Conservation (phyloP, 2,797 vertebrate genomes). For the Lithobates pipiens region DNA sequence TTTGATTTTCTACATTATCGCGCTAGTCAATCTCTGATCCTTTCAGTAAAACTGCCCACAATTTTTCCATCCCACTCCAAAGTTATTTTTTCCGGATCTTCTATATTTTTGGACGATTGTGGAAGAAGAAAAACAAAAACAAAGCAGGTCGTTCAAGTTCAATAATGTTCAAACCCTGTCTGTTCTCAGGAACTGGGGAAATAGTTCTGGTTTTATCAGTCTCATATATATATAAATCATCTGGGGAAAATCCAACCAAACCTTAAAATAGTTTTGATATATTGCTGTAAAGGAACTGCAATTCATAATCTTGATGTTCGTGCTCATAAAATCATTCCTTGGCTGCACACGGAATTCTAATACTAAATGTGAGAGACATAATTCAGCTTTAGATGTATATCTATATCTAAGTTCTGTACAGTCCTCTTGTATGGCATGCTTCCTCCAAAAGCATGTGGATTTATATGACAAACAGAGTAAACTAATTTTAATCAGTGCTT, state of each 20-base stretch:
- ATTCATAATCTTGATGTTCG: no score
- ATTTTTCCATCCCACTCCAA: conserved; percentile 12
- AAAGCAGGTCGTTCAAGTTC: conserved; percentile 9
- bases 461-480: no score
- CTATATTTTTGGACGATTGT: background rate
- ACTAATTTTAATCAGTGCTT: no score
- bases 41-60: background rate
- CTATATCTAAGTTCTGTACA: no score
- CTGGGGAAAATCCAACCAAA: background rate
- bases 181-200: conserved; percentile 24
- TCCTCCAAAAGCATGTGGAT: no score
- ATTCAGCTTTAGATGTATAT: no score
- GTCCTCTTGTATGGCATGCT: no score
- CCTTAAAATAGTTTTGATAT: background rate
- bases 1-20: background rate
- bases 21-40: background rate
- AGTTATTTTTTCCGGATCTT: background rate
- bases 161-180: background rate
- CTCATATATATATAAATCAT: background rate
- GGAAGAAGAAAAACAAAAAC: conserved; percentile 5
- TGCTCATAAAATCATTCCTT: no score
- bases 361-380: no score
- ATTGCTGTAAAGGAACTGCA: background rate
- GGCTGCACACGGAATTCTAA: no score
- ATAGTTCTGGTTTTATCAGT: background rate